Evolutionary conservation across 2,113 vertebrate genomes (phyloP).

Genomic region (Cebus imitator): DNA sequence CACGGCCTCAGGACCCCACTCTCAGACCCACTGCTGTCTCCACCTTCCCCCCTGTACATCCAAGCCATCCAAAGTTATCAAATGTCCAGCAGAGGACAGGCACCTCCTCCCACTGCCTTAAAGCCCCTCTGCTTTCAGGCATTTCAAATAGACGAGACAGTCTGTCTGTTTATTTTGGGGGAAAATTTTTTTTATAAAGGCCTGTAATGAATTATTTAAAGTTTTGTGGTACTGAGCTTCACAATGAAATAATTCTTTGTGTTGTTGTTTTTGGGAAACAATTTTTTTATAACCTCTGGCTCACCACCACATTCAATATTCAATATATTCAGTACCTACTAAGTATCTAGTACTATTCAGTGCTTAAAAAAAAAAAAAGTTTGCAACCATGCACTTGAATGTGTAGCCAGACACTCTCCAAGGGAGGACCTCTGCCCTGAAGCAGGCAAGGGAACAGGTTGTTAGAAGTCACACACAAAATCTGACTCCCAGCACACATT

Average conservation of each 20-base stretch:
- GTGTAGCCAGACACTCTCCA: not conserved
- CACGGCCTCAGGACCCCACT: not conserved
- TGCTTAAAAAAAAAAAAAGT: not conserved
- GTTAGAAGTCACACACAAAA: not conserved
- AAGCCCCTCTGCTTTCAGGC: not conserved
- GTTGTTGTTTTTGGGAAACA: constrained; percentile 39
- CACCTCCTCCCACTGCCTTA: not conserved
- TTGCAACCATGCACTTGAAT: not conserved
- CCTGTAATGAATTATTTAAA: constrained; percentile 52
- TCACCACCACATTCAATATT: constrained; percentile 34
- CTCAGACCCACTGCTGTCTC: not conserved
- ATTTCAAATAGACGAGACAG: constrained; percentile 51
- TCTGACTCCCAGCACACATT: not conserved
- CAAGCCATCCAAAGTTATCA: not conserved
- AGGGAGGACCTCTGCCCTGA: not conserved
- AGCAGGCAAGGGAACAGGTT: not conserved
- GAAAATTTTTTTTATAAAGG: constrained; percentile 16
- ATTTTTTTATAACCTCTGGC: constrained; percentile 14
- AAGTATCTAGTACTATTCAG: not conserved
- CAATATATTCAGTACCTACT: constrained; percentile 43
- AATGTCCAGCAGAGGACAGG: not conserved
- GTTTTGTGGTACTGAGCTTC: constrained; percentile 33
- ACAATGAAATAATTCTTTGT: constrained; percentile 64
- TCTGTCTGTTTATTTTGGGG: constrained; percentile 59
- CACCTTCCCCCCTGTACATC: not conserved